phyloP scores from a whole-genome alignment of 2,797 vertebrate species.

The Sebastes nivosus region DNA sequence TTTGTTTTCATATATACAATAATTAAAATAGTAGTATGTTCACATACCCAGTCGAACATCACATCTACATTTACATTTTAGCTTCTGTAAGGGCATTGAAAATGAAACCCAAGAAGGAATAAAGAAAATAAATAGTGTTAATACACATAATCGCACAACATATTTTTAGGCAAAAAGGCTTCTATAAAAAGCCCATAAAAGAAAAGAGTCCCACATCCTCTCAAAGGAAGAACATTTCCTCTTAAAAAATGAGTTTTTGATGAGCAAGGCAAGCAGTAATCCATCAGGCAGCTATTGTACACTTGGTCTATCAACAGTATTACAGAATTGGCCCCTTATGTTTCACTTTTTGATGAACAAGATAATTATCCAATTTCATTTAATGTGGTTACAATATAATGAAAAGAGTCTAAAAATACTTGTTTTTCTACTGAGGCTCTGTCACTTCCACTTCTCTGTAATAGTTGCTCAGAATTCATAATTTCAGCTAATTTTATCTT shows the following conservation, averaged over 20 bases:
- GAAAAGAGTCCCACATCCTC: neutral
- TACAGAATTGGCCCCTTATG: neutral
- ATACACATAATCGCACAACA: neutral
- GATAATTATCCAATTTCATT: neutral
- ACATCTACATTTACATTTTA: neutral
- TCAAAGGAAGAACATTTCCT: neutral
- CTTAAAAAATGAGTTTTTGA: neutral
- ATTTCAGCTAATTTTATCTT: neutral
- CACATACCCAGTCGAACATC: neutral
- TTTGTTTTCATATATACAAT: neutral
- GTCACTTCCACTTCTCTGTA: rapidly evolving
- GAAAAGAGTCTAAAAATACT: neutral
- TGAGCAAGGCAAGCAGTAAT: neutral
- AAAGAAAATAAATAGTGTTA: neutral
- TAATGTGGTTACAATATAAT: neutral
- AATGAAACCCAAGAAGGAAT: neutral
- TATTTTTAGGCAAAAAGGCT: neutral
- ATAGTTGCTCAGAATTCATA: neutral
- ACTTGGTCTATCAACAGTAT: neutral
- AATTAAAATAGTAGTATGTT: neutral
- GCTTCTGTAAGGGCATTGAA: neutral
- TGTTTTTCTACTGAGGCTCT: neutral
- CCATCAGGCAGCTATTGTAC: neutral
- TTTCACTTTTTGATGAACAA: constrained; percentile 4
- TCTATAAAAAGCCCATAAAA: neutral